These are phyloP conservation scores for Vanessa tameamea DNA, from an alignment of 1,140 invertebrate genomes.

Conservation along the genomic window DNA sequence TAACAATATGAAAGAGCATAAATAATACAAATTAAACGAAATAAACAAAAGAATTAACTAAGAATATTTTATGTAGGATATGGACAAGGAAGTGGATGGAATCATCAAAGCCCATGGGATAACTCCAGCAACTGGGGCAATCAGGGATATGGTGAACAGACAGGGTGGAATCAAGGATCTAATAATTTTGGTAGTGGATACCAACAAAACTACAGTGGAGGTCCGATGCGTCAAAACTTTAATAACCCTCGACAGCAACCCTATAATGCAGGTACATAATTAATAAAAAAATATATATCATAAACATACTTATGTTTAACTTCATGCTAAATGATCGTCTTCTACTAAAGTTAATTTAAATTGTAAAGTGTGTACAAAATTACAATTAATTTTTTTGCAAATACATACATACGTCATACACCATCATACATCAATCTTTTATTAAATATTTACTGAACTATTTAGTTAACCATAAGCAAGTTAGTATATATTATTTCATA, in stretches of 20 bases:
- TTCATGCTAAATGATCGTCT: no score
- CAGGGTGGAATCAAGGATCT: slow-evolving; percentile 79
- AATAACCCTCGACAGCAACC: slow-evolving; percentile 83
- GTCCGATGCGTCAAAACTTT: slow-evolving; percentile 86
- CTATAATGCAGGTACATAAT: slow-evolving; percentile 82
- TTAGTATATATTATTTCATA: no score
- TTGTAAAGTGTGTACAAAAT: no score
- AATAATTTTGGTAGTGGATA: slow-evolving; percentile 88
- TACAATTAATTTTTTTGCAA: no score
- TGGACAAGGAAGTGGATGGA: slow-evolving; percentile 62
- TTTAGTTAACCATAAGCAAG: no score
- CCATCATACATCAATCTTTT: no score
- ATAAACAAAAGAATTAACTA: no score
- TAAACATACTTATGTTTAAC: neutral
- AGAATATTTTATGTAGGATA: slow-evolving; percentile 49
- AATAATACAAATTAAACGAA: no score
- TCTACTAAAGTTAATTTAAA: no score
- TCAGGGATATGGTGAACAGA: slow-evolving; percentile 81
- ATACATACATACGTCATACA: no score
- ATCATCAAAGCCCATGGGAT: slow-evolving; percentile 76
- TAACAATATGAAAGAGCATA: no score
- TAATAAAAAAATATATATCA: neutral
- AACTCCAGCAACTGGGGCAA: slow-evolving; percentile 79
- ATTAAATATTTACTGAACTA: no score
- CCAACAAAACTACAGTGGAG: slow-evolving; percentile 87